Evolutionary conservation across 2,797 vertebrate species (phyloP).

Genomic region (Margarornis squamiger): DNA sequence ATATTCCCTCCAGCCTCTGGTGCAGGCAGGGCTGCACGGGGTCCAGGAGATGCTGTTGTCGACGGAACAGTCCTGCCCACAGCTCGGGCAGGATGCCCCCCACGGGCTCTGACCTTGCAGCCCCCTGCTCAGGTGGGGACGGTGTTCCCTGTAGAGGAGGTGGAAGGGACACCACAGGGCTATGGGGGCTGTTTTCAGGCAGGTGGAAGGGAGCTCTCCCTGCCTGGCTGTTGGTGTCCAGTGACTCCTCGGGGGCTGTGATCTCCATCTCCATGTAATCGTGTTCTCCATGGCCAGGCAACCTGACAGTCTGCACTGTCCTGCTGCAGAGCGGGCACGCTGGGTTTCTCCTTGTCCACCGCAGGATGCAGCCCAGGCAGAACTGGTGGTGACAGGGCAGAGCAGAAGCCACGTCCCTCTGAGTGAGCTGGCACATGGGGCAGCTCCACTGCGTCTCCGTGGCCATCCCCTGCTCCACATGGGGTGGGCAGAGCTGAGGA

Average conservation of each 20-base stretch:
- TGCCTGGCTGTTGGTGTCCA: not conserved
- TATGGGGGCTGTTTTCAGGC: not conserved
- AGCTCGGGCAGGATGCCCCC: not conserved
- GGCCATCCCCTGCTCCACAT: not conserved
- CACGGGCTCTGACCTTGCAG: not conserved
- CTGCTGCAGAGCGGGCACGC: not conserved
- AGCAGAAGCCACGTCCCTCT: not conserved
- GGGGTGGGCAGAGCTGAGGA: not conserved
- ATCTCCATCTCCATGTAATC: not conserved
- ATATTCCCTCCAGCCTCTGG: not conserved
- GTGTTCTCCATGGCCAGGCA: not conserved
- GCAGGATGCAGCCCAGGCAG: not conserved
- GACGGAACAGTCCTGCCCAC: not conserved
- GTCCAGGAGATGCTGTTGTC: not conserved
- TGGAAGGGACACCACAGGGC: not conserved
- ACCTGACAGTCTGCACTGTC: not conserved
- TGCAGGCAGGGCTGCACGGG: not conserved
- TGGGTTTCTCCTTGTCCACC: not conserved
- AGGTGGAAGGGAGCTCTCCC: not conserved
- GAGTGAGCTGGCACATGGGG: not conserved
- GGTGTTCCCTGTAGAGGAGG: not conserved
- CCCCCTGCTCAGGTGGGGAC: not conserved
- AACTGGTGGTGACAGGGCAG: not conserved
- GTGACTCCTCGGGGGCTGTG: fast-evolving
- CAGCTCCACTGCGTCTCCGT: not conserved